Evolutionary conservation across 2,797 vertebrate species (phyloP).

Genomic region (Garrulus glandarius): DNA sequence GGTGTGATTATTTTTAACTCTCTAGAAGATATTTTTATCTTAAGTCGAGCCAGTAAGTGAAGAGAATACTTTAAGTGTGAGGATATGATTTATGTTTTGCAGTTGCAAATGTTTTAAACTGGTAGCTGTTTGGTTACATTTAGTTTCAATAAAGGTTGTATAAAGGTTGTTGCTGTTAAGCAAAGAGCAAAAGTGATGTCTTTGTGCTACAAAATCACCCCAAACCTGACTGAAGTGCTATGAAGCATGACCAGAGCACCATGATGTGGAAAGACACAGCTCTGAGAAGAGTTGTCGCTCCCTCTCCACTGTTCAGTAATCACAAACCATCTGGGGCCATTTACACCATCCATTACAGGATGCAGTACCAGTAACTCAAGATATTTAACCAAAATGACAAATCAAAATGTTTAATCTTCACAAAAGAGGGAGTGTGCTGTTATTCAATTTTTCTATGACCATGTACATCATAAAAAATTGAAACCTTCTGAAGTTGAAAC

Average conservation of each 20-base stretch:
- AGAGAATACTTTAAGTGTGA: background rate
- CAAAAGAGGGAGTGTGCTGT: background rate
- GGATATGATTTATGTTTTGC: background rate
- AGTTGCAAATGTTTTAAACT: background rate
- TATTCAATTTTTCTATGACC: background rate
- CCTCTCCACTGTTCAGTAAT: background rate
- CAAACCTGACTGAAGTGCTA: background rate
- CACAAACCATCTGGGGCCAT: background rate
- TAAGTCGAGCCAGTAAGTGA: background rate
- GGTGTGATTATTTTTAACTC: background rate
- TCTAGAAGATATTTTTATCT: background rate
- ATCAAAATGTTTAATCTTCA: background rate
- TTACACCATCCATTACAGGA: background rate
- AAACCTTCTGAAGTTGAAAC: background rate
- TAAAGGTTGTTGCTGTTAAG: background rate
- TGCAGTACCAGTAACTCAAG: background rate
- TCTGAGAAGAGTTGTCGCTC: background rate
- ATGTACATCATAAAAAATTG: background rate
- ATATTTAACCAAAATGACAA: background rate
- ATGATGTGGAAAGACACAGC: background rate
- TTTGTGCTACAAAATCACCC: background rate
- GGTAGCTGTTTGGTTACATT: fast-evolving
- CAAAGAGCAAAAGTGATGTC: background rate
- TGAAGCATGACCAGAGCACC: background rate
- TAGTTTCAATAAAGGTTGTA: background rate